Percentiles rank a stretch among this genome's conserved stretches.
Evolutionary conservation across 2,113 vertebrate genomes (phyloP).

Genomic region (Sapayoa aenigma): DNA sequence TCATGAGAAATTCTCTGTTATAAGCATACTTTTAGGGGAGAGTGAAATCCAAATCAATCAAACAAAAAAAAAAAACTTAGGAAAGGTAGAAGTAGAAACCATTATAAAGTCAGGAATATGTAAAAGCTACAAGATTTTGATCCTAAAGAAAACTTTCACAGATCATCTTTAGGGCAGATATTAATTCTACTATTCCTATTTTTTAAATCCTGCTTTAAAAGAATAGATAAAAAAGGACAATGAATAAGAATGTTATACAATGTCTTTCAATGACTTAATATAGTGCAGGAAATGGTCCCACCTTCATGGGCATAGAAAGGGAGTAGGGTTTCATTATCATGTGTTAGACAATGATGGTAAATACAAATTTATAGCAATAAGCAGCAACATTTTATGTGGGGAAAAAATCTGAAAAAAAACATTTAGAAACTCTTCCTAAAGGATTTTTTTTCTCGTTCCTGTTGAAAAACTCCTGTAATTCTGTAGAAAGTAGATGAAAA

Average conservation of each 20-base stretch:
- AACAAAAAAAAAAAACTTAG: background rate
- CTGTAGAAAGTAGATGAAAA: background rate
- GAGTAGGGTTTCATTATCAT: background rate
- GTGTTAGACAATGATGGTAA: background rate
- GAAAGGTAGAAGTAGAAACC: background rate
- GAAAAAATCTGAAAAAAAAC: background rate
- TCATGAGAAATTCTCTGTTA: background rate
- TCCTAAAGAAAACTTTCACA: background rate
- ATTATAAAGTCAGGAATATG: background rate
- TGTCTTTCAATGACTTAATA: background rate
- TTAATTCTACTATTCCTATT: background rate
- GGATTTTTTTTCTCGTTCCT: background rate
- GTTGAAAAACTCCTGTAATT: background rate
- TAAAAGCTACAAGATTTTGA: background rate
- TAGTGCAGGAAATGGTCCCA: background rate
- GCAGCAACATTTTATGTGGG: background rate
- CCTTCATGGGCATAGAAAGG: background rate
- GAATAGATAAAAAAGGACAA: background rate
- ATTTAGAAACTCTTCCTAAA: background rate
- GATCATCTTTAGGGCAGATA: background rate
- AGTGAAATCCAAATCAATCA: background rate
- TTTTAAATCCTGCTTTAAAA: background rate
- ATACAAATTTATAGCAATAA: background rate
- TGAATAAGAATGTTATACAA: background rate
- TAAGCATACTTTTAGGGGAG: background rate